Base-by-base conservation (phyloP, 2,113 vertebrate genomes). In the Ptilorrhoa leucosticta region DNA sequence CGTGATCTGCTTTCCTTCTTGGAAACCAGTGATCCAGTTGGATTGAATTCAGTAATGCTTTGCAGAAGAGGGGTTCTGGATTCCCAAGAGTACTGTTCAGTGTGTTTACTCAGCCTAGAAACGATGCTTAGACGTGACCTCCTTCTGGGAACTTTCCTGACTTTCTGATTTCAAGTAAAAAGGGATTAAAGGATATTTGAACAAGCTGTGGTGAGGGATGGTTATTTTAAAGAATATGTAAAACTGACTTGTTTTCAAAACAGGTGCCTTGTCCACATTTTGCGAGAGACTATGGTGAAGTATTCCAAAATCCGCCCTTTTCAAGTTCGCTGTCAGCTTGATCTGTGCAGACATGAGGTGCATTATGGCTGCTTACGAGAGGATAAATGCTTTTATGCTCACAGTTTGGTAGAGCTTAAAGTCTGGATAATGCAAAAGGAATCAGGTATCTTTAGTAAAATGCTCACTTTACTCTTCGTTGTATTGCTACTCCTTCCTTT, bases 191-290 rank as follows among this genome's bases (percentile, higher is more conserved):
- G 75, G 10, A 9, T 27, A 53, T 47, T 83, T 82, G 47, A 90
- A 47, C 39, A 66, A 66, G 17, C 45, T 77, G 9, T 57, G 20
- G 19, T 30, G 30, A 45, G 26, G 7, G 31, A 7, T 70, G 11
- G 47, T 75, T 72, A 22, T 47, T 73, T 40, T 33, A 83, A 71
- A 71, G 33, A 58, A 13, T 28, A 54, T 44, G 50, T 93, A 45
- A 96, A 76, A 47, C 10, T 3, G 37, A 39, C 70, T 95, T 95
- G 45, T 54, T 40, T 89, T 81, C 73, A 48, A 90, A 92, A 70
- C 58, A 99, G 99, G 98, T 99, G 99, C 98, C 99, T 99, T 97
- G 99, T 99, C 93, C 99, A 99, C 97, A 99, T 99, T 97, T 97
- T 99, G 95, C 98, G 98, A 94, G 99, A 99, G 92, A 99, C 98